A percentile compares a stretch with the other conserved stretches of the same genome.
Evolutionary conservation across 2,888 invertebrate species (phyloP).

Genomic region (Cabera pusaria): DNA sequence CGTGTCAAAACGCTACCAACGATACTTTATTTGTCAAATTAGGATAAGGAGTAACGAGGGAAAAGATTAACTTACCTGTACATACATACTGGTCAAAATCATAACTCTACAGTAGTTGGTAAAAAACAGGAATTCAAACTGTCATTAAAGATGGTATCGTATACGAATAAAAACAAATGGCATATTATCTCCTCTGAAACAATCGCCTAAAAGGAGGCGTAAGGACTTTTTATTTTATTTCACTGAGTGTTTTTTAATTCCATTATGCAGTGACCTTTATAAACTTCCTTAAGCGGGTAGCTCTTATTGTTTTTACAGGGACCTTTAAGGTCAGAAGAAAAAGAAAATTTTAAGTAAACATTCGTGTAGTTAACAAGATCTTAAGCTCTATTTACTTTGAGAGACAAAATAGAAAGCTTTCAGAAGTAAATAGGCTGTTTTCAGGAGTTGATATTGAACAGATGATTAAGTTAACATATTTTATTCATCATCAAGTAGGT

Average conservation of each 20-base stretch:
- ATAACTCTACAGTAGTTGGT: no score
- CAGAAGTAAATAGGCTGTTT: no score
- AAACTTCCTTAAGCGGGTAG: conserved; percentile 14
- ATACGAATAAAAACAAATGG: conserved; percentile 19
- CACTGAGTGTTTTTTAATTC: conserved; percentile 18
- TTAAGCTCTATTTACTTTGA: not conserved
- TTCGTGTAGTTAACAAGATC: not conserved
- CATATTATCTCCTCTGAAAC: conserved; percentile 5
- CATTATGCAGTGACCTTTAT: conserved; percentile 19
- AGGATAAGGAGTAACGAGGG: no score
- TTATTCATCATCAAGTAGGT: no score
- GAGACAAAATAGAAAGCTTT: no score
- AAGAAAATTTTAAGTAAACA: conserved; percentile 1
- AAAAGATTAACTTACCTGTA: no score
- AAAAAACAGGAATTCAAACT: no score
- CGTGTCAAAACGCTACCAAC: no score
- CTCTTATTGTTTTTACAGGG: conserved; percentile 11
- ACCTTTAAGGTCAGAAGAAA: conserved; percentile 5
- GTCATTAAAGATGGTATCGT: not conserved
- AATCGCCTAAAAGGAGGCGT: conserved; percentile 13
- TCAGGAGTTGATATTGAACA: no score
- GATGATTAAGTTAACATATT: no score
- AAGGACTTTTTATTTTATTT: conserved; percentile 11
- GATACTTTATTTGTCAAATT: no score
- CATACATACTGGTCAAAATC: no score